A percentile compares a stretch with the other conserved stretches of the same genome.
phyloP scores from a whole-genome alignment of 2,888 invertebrate genomes.

The Uropetala carovei region DNA sequence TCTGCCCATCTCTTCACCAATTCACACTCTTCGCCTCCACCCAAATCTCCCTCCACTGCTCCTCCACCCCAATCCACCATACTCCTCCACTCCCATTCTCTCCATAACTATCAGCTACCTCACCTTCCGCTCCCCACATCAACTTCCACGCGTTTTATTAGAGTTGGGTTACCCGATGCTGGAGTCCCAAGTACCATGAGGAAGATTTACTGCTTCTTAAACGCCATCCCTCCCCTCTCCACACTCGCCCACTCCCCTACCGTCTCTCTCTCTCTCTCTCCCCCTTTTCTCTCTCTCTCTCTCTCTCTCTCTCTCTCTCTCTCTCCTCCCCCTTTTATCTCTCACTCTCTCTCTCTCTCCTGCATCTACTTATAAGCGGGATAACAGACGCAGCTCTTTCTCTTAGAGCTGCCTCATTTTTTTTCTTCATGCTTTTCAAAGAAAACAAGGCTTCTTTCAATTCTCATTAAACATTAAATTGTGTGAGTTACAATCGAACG shows the following conservation, averaged over 20 bases:
- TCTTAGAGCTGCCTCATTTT: slow-evolving; percentile 65
- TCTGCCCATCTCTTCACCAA: neutral
- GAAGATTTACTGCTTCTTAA: slow-evolving; percentile 67
- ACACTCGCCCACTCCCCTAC: slow-evolving; percentile 6
- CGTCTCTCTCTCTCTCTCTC: slow-evolving; percentile 23
- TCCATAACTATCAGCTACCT: neutral
- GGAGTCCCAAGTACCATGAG: slow-evolving; percentile 57
- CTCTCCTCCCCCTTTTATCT: slow-evolving; percentile 62
- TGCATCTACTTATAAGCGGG: slow-evolving; percentile 63
- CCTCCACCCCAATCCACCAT: neutral
- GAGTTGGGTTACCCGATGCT: slow-evolving; percentile 59
- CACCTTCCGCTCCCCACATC: slow-evolving; percentile 7
- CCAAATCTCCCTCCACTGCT: neutral
- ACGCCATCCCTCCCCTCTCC: slow-evolving; percentile 65
- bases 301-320: slow-evolving; percentile 12
- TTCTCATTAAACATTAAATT: slow-evolving; percentile 39
- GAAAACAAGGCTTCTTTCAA: slow-evolving; percentile 60
- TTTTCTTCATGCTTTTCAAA: slow-evolving; percentile 20
- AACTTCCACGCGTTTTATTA: slow-evolving; percentile 63
- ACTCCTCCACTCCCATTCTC: neutral
- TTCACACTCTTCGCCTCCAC: neutral
- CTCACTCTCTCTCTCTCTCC: slow-evolving; percentile 31
- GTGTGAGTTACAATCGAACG: neutral
- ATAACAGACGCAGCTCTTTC: slow-evolving; percentile 66
- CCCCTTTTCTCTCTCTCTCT: slow-evolving; percentile 48